Conservation (phyloP, 1,140 invertebrate species). For the Bacillus rossius region DNA sequence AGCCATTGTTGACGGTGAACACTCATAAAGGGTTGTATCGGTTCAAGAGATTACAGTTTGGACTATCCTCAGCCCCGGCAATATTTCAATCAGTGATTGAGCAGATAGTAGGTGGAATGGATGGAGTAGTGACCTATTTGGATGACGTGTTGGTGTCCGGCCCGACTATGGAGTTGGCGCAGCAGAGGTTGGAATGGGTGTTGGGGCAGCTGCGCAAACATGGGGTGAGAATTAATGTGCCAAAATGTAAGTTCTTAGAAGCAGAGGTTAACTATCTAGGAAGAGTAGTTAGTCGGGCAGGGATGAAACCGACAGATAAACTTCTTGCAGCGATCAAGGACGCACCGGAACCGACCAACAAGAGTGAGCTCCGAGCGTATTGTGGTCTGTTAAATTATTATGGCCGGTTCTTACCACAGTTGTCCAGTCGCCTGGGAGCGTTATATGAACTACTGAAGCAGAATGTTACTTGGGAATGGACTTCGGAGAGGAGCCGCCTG, state of each 20-base stretch:
- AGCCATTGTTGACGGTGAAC: conserved; percentile 28
- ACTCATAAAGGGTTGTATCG: conserved; percentile 34
- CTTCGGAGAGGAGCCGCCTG: not conserved
- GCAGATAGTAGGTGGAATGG: no score
- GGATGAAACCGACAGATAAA: not conserved
- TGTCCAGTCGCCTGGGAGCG: not conserved
- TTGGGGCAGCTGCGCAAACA: no score
- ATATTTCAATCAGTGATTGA: conserved; percentile 6
- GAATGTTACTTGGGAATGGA: not conserved
- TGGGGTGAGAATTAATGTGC: no score
- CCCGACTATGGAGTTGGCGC: no score
- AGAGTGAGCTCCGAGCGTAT: not conserved
- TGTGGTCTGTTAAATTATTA: not conserved
- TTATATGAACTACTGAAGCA: not conserved
- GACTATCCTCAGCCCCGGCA: not conserved
- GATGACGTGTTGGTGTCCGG: no score
- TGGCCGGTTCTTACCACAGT: not conserved
- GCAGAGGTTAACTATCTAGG: not conserved
- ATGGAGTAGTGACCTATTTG: no score
- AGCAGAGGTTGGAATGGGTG: no score
- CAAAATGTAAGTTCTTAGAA: no score
- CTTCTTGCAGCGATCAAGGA: not conserved
- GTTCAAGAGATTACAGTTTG: conserved; percentile 27
- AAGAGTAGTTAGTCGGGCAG: not conserved
- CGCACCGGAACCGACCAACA: not conserved